phyloP scores from a whole-genome alignment of 1,140 invertebrate species.

The Elymnias hypermnestra region DNA sequence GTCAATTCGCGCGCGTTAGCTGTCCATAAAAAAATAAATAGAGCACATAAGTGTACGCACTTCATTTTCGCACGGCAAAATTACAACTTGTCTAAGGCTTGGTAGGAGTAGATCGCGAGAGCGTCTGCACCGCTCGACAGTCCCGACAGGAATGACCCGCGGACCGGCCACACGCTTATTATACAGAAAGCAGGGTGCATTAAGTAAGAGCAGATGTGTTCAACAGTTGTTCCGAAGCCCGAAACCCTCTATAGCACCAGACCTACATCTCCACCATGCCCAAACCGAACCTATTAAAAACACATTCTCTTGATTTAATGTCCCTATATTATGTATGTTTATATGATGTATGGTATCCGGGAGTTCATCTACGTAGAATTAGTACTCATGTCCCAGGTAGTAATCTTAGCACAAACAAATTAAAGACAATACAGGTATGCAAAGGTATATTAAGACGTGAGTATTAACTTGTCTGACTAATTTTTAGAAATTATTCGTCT shows the following conservation, averaged over 20 bases:
- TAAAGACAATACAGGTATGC: too few relatives aligned
- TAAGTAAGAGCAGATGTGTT: conserved; percentile 51
- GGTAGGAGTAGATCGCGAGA: conserved; percentile 5
- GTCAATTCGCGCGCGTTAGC: conserved; percentile 38
- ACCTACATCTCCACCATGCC: too few relatives aligned
- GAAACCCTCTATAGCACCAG: conserved; percentile 9
- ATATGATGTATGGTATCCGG: too few relatives aligned
- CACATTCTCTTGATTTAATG: too few relatives aligned
- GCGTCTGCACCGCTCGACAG: conserved; percentile 20
- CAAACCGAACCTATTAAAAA: too few relatives aligned
- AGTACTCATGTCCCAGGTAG: too few relatives aligned
- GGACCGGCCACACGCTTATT: conserved; percentile 21
- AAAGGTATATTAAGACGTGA: too few relatives aligned
- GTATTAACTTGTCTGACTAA: too few relatives aligned
- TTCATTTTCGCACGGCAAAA: conserved; percentile 41
- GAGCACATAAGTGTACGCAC: conserved; percentile 38
- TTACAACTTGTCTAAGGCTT: conserved; percentile 1
- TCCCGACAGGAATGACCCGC: conserved; percentile 37
- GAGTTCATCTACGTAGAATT: too few relatives aligned
- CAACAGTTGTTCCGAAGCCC: conserved; percentile 59
- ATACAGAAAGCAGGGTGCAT: conserved; percentile 37
- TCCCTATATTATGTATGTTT: too few relatives aligned
- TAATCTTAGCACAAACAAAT: too few relatives aligned
- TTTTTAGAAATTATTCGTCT: too few relatives aligned
- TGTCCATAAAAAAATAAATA: conserved; percentile 31